Conservation (phyloP, 2,113 vertebrate species). For the Xiphophorus maculatus region DNA sequence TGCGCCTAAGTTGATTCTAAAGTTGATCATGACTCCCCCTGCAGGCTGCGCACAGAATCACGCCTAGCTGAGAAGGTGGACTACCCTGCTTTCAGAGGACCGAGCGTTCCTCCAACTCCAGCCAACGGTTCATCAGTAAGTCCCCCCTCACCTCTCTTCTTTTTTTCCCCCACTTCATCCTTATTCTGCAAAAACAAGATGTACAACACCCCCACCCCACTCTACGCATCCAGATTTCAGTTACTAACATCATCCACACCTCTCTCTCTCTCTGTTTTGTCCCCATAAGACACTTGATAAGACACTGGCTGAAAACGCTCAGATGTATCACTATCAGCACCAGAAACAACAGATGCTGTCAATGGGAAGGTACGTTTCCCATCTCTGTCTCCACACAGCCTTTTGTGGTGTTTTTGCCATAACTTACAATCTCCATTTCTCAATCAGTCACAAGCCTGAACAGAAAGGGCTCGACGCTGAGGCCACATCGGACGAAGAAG, state of each 20-base stretch:
- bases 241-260: not conserved
- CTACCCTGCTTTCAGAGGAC: conserved; percentile 81
- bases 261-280: conserved; percentile 10
- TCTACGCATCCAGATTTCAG: not conserved
- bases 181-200: conserved; percentile 4
- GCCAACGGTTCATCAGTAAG: conserved; percentile 83
- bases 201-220: not conserved
- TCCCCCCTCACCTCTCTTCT: too few species aligned
- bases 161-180: conserved; percentile 5
- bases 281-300: conserved; percentile 86
- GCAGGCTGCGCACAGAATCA: conserved; percentile 87
- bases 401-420: not conserved
- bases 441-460: conserved; percentile 88
- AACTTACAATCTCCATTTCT: not conserved
- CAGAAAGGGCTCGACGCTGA: conserved; percentile 82
- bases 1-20: not conserved
- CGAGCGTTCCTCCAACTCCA: conserved; percentile 55
- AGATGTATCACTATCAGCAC: conserved; percentile 98
- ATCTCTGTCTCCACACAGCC: not conserved
- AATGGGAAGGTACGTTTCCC: conserved; percentile 83
- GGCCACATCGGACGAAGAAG: conserved; percentile 91
- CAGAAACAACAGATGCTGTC: conserved; percentile 97
- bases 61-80: conserved; percentile 88
- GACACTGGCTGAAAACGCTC: conserved; percentile 89
- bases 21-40: conserved; percentile 14